Conservation (phyloP, 37 sponge, comb jelly and placozoan genomes). For the Tethya wilhelma region DNA sequence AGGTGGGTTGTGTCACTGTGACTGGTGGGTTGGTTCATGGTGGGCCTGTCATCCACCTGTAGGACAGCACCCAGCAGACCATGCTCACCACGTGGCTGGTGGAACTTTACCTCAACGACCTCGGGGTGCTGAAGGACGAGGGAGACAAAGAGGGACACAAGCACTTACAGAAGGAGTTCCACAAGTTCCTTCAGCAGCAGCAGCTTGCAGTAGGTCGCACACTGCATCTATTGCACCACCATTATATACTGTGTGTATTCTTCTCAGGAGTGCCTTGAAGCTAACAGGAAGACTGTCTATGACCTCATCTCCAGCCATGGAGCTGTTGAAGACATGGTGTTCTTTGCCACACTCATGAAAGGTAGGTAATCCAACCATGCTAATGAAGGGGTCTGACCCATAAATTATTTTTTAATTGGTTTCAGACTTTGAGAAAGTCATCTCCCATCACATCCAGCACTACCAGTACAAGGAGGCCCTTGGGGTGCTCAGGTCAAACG, state of each 20-base stretch:
- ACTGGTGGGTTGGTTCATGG: background rate
- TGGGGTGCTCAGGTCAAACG: constrained; percentile 60
- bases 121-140: constrained; percentile 72
- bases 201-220: background rate
- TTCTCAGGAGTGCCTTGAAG: constrained; percentile 72
- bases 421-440: constrained; percentile 93
- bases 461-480: constrained; percentile 79
- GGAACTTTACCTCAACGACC: constrained; percentile 81
- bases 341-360: constrained; percentile 89
- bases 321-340: constrained; percentile 84
- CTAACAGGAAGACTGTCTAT: constrained; percentile 75
- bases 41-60: background rate
- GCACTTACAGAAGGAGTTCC: constrained; percentile 64
- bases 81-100: constrained; percentile 90
- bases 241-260: background rate
- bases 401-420: too few species aligned
- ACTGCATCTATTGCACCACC: background rate
- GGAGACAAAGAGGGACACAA: constrained; percentile 34
- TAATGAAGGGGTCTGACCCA: background rate
- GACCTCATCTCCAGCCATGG: constrained; percentile 93
- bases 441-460: constrained; percentile 83
- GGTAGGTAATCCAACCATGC: constrained; percentile 36
- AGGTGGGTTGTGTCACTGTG: constrained; percentile 3
- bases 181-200: constrained; percentile 55
- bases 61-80: constrained; percentile 84